phyloP scores from a whole-genome alignment of 2,888 invertebrate species.

The Latrodectus hesperus region DNA sequence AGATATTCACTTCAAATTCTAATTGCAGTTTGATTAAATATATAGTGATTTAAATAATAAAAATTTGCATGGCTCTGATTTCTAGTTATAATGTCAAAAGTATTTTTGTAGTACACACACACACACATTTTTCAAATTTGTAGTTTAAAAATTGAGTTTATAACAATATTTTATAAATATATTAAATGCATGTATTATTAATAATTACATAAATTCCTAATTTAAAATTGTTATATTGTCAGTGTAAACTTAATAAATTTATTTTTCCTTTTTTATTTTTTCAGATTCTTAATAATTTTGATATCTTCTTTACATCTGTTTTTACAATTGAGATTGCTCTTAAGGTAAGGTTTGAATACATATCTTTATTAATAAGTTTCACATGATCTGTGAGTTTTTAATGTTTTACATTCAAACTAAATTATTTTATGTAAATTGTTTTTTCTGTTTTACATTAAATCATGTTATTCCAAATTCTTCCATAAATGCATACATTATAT shows the following conservation, averaged over 20 bases:
- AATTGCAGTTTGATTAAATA: too few relatives aligned
- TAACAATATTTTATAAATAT: too few relatives aligned
- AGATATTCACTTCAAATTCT: too few relatives aligned
- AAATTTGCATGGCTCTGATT: too few relatives aligned
- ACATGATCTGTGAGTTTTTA: neutral
- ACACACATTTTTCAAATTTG: too few relatives aligned
- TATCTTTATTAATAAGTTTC: neutral
- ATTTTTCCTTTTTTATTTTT: conserved; percentile 73
- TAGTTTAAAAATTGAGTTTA: too few relatives aligned
- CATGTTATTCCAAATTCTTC: neutral
- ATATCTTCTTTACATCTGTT: conserved; percentile 98
- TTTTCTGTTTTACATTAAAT: neutral
- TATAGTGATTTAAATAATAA: too few relatives aligned
- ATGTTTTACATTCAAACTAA: neutral
- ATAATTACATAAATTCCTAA: too few relatives aligned
- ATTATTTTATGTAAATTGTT: neutral
- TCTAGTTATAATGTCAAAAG: too few relatives aligned
- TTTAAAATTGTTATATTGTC: too few relatives aligned
- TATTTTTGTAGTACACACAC: too few relatives aligned
- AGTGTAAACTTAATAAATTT: neutral
- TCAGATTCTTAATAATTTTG: conserved; percentile 95
- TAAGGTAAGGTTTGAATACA: conserved; percentile 81
- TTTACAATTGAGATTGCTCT: conserved; percentile 98
- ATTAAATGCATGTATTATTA: too few relatives aligned
- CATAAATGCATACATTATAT: neutral